Evolutionary conservation across 2,888 invertebrate species (phyloP), one percentile per base, ranked within the genome.

Genomic region (Phaedon cochleariae): DNA sequence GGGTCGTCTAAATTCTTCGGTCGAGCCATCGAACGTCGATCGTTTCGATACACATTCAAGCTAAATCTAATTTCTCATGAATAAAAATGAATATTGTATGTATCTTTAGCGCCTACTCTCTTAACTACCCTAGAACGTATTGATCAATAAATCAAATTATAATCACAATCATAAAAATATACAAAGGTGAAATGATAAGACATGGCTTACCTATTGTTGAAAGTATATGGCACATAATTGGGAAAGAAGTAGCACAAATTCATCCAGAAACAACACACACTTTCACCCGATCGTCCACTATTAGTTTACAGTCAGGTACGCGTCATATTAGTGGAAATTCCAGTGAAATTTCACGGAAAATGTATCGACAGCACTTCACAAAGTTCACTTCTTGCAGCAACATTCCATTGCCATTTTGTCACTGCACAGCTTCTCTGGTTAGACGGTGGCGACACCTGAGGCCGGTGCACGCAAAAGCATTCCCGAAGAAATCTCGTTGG

Each of bases 401-500:
- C 83, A 83, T 82, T 83, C 82, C 82, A 81, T 82, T 83, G 84
- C 84, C 84, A 84, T 84, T 83, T 84, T 84, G 83, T 84, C 83
- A 55, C 82, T 82, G 74, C 73, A 74, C 76, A 76, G 78, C 79
- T 76, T 75, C 76, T 70, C 73, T 69, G 62, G 59, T 57, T 53
- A 74, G 70, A 70, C 49, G 41, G 64, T 63, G 52, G 69, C 68
- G 74, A 65, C 75, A 75, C 67, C 77, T 75, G 69, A 67, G 67
- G 62, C 63, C 68, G 59, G 60, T 66, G 67, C 62, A 64, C 62
- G 65, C 64, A 66, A 49, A 29, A 49, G 54, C 54, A 57, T 45
- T 53, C 54, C 59, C 53, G 59, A 66, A 55, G 55, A 62, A 66
- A 66, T 66, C 62, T 66, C 59, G 60, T 45, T 54, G 55, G 34